These are phyloP conservation scores for Smutsia gigantea DNA, from an alignment of 2,797 vertebrate genomes.

Conservation along the genomic window DNA sequence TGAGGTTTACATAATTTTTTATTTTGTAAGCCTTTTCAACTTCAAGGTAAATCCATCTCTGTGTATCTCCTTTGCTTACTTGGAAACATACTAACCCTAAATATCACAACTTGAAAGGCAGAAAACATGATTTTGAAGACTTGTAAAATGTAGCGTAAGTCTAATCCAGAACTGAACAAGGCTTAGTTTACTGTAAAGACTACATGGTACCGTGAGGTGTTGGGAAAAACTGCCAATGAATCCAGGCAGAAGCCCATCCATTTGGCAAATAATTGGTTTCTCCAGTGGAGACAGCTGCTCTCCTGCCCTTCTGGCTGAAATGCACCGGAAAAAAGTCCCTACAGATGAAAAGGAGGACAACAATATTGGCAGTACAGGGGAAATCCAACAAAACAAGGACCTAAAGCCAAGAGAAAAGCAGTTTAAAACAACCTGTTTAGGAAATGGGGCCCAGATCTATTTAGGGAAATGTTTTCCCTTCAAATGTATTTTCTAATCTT, in stretches of 20 bases:
- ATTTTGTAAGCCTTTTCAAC: constrained; percentile 13
- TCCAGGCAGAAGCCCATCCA: constrained; percentile 60
- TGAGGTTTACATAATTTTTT: constrained; percentile 49
- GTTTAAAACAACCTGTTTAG: constrained; percentile 24
- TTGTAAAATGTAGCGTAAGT: not conserved
- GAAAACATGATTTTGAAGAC: constrained; percentile 20
- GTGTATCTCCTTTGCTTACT: not conserved
- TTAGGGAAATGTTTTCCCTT: not conserved
- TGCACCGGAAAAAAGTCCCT: constrained; percentile 60
- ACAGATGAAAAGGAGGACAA: constrained; percentile 79
- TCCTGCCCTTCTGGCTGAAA: constrained; percentile 83
- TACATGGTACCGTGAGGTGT: not conserved
- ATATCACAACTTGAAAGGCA: constrained; percentile 31
- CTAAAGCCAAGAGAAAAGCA: constrained; percentile 55
- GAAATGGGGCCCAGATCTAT: not conserved
- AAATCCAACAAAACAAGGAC: constrained; percentile 14
- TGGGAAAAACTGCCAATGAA: constrained; percentile 51
- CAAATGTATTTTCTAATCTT: constrained; percentile 31
- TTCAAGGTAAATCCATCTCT: not conserved
- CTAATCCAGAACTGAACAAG: constrained; percentile 36
- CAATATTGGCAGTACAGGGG: not conserved
- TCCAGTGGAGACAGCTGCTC: constrained; percentile 81
- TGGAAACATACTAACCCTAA: not conserved
- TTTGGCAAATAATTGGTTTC: constrained; percentile 78
- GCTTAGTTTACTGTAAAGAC: not conserved